Evolutionary conservation across 2,888 invertebrate genomes (phyloP).

Genomic region (Epinotia bilunana): DNA sequence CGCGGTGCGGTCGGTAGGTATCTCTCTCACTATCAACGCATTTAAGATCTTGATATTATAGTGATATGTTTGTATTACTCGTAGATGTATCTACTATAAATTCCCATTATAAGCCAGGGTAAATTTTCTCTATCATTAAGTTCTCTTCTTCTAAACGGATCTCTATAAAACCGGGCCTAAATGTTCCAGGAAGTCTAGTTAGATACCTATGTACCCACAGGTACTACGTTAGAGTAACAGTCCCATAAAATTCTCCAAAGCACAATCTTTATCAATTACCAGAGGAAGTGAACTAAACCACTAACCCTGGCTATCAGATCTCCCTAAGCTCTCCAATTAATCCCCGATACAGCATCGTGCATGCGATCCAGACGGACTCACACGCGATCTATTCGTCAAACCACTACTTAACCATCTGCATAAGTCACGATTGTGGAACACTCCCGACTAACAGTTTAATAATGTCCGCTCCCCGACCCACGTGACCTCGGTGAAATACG

Average conservation of each 20-base stretch:
- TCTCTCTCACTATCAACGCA: no score
- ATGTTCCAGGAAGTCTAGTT: background rate
- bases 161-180: background rate
- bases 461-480: slow-evolving; percentile 80
- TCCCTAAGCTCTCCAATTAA: slow-evolving; percentile 63
- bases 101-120: no score
- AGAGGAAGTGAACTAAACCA: slow-evolving; percentile 2
- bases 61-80: no score
- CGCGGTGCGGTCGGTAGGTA: no score
- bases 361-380: slow-evolving; percentile 77
- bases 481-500: slow-evolving; percentile 80
- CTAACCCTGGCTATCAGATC: slow-evolving; percentile 13
- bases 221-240: background rate
- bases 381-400: slow-evolving; percentile 82
- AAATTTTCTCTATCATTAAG: no score
- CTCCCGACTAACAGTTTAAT: slow-evolving; percentile 81
- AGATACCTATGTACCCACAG: no score
- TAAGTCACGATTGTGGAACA: slow-evolving; percentile 83
- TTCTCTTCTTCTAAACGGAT: no score
- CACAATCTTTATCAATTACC: slow-evolving; percentile 24
- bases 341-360: slow-evolving; percentile 71
- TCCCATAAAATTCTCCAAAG: background rate
- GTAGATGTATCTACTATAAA: no score
- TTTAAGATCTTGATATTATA: no score
- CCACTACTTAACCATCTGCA: slow-evolving; percentile 81